Base-by-base conservation (phyloP, 2,888 invertebrate genomes). In the Anaspis maculata region DNA sequence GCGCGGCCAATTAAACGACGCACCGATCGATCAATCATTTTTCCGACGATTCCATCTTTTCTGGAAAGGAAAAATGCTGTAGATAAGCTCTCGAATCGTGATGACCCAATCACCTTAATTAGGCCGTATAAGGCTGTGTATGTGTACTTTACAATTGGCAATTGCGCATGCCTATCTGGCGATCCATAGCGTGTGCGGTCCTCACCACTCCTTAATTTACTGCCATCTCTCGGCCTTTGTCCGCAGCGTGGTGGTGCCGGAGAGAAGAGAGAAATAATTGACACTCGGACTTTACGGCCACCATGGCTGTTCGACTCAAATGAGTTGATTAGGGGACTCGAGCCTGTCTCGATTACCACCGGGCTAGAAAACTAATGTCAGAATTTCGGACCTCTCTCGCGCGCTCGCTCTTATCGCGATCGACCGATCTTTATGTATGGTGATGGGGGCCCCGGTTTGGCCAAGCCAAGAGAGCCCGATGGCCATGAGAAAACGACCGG, bases 121-220 rank as follows among this genome's bases (percentile, higher is more conserved):
- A n/a, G n/a, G n/a, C n/a, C n/a, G n/a, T n/a, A n/a, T n/a, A n/a
- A n/a, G n/a, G n/a, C n/a, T n/a, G n/a, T n/a, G n/a, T n/a, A n/a
- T n/a, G n/a, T n/a, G n/a, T n/a, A n/a, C n/a, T n/a, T n/a, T n/a
- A n/a, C n/a, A n/a, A n/a, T n/a, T n/a, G n/a, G n/a, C n/a, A n/a
- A n/a, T n/a, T n/a, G n/a, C n/a, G n/a, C n/a, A n/a, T n/a, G n/a
- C n/a, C n/a, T n/a, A n/a, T n/a, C n/a, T n/a, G n/a, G n/a, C n/a
- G n/a, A n/a, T n/a, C n/a, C n/a, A 19, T 49, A 55, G 47, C 55
- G 59, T 61, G 62, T 62, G 61, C 57, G 61, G 61, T 60, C 31
- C n/a, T n/a, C n/a, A n/a, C n/a, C 31, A 50, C 47, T 51, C 49
- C 55, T 53, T 60, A 57, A 60, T 59, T 61, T 58, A 62, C 55